Conservation (phyloP, 2,113 vertebrate genomes). For the Pseudorhombus dupliciocellatus region DNA sequence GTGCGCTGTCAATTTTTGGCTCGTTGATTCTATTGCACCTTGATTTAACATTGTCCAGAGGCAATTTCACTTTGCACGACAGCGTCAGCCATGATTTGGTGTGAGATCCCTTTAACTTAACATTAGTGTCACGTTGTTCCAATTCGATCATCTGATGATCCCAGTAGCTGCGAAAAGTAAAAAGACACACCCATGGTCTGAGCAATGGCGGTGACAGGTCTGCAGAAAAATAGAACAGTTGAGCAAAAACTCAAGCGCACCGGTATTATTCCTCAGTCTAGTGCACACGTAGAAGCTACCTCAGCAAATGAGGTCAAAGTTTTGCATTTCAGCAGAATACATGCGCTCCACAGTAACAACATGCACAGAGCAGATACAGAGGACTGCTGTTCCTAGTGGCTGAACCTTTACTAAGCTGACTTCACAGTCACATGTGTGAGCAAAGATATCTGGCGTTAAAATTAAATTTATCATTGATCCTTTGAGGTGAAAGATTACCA, state of each 20-base stretch:
- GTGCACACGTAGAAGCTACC: slow-evolving; percentile 40
- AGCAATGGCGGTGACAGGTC: slow-evolving; percentile 20
- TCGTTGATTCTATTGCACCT: slow-evolving; percentile 24
- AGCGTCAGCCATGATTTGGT: slow-evolving; percentile 29
- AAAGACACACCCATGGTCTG: slow-evolving; percentile 16
- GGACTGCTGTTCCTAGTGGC: slow-evolving; percentile 35
- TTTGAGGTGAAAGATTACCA: slow-evolving; percentile 40
- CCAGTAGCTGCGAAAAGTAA: slow-evolving; percentile 1
- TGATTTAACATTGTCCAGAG: slow-evolving; percentile 27
- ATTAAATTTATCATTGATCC: slow-evolving; percentile 49
- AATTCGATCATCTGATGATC: background rate
- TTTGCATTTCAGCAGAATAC: slow-evolving; percentile 50
- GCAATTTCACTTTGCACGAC: slow-evolving; percentile 28
- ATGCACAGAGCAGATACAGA: slow-evolving; percentile 44
- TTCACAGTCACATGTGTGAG: slow-evolving; percentile 39
- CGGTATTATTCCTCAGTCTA: slow-evolving; percentile 59
- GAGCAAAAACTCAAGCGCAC: slow-evolving; percentile 58
- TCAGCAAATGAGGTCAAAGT: slow-evolving; percentile 38
- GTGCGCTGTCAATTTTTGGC: slow-evolving; percentile 61
- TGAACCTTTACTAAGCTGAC: slow-evolving; percentile 46
- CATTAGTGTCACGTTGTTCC: slow-evolving; percentile 8
- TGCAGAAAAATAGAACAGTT: slow-evolving; percentile 33
- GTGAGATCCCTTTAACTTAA: slow-evolving; percentile 41
- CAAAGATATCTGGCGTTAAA: slow-evolving; percentile 40
- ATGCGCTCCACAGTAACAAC: slow-evolving; percentile 30